Evolutionary conservation across 1,140 invertebrate species (phyloP).

Genomic region (Neodiprion virginianus): DNA sequence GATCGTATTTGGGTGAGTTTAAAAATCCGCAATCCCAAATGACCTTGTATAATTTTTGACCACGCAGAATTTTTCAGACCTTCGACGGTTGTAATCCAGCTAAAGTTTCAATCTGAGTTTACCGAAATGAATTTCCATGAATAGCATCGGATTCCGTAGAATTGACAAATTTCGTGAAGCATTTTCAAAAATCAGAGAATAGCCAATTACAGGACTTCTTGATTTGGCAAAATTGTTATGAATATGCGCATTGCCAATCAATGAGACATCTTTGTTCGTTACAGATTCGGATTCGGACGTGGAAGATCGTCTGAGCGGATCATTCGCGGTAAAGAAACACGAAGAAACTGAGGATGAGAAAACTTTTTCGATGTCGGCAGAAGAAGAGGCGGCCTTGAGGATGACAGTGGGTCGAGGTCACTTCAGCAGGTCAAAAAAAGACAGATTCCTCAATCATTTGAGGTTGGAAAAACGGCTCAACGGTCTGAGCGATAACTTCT

Average conservation of each 20-base stretch:
- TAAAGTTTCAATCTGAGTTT: too few species aligned
- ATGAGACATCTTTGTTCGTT: background rate
- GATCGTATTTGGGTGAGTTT: constrained; percentile 4
- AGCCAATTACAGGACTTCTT: too few species aligned
- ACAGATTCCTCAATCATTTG: constrained; percentile 50
- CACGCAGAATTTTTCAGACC: too few species aligned
- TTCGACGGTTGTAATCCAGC: too few species aligned
- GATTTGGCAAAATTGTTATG: too few species aligned
- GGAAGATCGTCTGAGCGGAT: constrained; percentile 22
- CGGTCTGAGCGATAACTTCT: constrained; percentile 43
- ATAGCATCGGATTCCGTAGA: constrained; percentile 12
- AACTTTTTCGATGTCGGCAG: constrained; percentile 37
- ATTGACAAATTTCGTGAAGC: too few species aligned
- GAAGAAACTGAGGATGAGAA: constrained; percentile 10
- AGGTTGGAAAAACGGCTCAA: constrained; percentile 50
- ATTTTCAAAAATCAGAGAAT: too few species aligned
- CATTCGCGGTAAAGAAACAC: constrained; percentile 21
- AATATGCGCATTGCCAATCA: too few species aligned
- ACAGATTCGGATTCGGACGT: constrained; percentile 31
- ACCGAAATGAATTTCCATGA: too few species aligned
- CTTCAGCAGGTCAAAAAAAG: constrained; percentile 50
- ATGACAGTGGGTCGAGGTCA: constrained; percentile 48
- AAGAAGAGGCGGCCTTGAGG: constrained; percentile 47
- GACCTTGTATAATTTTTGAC: too few species aligned
- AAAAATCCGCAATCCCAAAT: too few species aligned